Evolutionary conservation across 2,797 vertebrate genomes (phyloP).

Genomic region (Hypotaenidia philippensis): DNA sequence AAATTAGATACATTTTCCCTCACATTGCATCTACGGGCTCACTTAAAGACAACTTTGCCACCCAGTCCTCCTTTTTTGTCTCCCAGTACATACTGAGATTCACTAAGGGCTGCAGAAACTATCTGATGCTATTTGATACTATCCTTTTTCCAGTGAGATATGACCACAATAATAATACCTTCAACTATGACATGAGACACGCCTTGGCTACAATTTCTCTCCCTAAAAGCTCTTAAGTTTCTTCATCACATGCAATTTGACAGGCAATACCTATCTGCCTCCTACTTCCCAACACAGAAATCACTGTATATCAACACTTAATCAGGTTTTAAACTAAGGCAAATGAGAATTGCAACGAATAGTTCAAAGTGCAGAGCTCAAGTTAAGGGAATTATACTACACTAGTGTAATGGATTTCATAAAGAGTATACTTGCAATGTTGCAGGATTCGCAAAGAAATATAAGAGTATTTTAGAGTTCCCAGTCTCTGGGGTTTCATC

Average conservation of each 20-base stretch:
- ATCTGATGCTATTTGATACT: neutral
- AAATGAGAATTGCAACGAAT: neutral
- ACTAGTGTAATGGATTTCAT: neutral
- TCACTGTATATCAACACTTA: neutral
- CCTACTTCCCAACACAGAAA: neutral
- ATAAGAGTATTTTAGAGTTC: neutral
- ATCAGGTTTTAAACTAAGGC: neutral
- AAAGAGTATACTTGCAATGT: neutral
- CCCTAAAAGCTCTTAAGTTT: neutral
- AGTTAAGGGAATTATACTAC: neutral
- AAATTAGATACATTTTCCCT: neutral
- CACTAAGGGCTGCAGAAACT: slow-evolving; percentile 1
- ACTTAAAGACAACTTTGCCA: slow-evolving; percentile 19
- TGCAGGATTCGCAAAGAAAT: neutral
- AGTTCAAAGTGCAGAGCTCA: neutral
- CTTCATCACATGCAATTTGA: neutral
- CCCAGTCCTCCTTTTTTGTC: neutral
- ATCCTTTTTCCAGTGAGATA: slow-evolving; percentile 6
- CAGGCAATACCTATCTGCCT: neutral
- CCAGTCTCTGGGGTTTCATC: neutral
- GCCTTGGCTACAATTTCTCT: neutral
- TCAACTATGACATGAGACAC: neutral
- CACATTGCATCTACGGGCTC: neutral
- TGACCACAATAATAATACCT: neutral
- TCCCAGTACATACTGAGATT: neutral